Evolutionary conservation across 2,888 invertebrate species (phyloP).

Genomic region (Colostygia pectinataria): DNA sequence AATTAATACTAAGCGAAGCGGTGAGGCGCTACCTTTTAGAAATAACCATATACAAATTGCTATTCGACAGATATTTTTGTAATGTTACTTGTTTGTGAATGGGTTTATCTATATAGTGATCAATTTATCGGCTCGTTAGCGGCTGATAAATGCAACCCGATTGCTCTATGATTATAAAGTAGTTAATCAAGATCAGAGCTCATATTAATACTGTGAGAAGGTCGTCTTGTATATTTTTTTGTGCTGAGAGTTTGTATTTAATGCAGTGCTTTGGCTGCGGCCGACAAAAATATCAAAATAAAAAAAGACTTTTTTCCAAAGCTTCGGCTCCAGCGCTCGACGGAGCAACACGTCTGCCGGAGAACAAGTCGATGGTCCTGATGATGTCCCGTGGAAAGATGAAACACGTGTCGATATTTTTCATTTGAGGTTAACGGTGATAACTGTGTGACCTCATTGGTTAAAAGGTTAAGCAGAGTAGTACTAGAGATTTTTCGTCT

Average conservation of each 20-base stretch:
- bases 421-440: too few relatives aligned
- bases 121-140: slow-evolving; percentile 77
- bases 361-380: too few relatives aligned
- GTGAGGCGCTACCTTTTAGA: slow-evolving; percentile 66
- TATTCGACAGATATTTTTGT: slow-evolving; percentile 69
- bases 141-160: slow-evolving; percentile 68
- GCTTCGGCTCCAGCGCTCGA: too few relatives aligned
- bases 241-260: slow-evolving; percentile 28
- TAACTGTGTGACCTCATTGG: too few relatives aligned
- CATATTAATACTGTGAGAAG: slow-evolving; percentile 65
- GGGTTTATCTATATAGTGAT: slow-evolving; percentile 68
- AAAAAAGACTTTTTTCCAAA: not conserved
- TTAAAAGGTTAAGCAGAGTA: too few relatives aligned
- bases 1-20: slow-evolving; percentile 51
- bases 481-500: too few relatives aligned
- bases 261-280: slow-evolving; percentile 20
- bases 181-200: slow-evolving; percentile 65
- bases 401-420: too few relatives aligned
- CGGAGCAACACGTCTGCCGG: too few relatives aligned
- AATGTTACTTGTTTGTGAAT: slow-evolving; percentile 69
- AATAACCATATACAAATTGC: slow-evolving; percentile 70
- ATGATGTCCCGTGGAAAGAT: too few relatives aligned
- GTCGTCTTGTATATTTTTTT: slow-evolving; percentile 44
- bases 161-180: slow-evolving; percentile 70
- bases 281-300: slow-evolving; percentile 11